A percentile compares a stretch with the other conserved stretches of the same genome.
These are phyloP conservation scores for Clarias pachynema DNA, from an alignment of 2,797 vertebrate species.

Conservation along the genomic window DNA sequence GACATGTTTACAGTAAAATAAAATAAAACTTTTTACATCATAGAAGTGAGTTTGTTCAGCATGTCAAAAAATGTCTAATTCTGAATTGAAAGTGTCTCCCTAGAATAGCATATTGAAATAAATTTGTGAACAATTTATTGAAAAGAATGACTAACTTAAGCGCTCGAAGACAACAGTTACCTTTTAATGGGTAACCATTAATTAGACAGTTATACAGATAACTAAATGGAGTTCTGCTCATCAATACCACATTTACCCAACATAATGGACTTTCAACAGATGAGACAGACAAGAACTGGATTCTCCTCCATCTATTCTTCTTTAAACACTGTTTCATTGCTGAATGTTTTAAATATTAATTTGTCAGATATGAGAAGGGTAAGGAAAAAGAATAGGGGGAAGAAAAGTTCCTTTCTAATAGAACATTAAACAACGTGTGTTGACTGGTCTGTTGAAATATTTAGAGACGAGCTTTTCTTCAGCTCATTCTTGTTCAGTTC, in stretches of 20 bases:
- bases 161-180: background rate
- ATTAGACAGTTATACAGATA: background rate
- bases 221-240: background rate
- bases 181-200: background rate
- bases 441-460: background rate
- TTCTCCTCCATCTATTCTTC: background rate
- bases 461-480: background rate
- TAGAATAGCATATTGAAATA: background rate
- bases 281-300: background rate
- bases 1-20: background rate
- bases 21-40: background rate
- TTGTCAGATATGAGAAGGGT: background rate
- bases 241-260: background rate
- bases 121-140: background rate
- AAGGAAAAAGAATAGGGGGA: background rate
- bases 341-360: background rate
- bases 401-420: background rate
- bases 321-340: background rate
- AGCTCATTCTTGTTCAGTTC: background rate
- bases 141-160: background rate
- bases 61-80: background rate
- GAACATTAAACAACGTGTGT: background rate
- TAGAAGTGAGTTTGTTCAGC: background rate
- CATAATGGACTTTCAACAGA: background rate
- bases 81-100: background rate